Base-by-base conservation (phyloP, 2,797 vertebrate species). In the Protonibea diacanthus region DNA sequence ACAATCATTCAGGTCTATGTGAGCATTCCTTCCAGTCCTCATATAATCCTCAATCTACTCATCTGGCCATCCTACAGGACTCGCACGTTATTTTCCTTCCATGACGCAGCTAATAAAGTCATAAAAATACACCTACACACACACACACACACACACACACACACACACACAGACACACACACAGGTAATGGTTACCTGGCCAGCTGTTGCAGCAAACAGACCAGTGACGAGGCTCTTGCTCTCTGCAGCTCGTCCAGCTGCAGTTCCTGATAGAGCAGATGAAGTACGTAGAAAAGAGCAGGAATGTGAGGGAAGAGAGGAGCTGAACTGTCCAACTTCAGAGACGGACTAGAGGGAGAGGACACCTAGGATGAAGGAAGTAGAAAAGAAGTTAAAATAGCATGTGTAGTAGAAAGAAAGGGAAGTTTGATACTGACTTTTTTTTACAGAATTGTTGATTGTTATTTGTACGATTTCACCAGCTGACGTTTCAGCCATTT, bases 191-290 rank as follows among this genome's bases (percentile, higher is more conserved):
- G 47, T 75, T 92, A 99, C 98, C 97, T 97, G 88, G 98, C 97
- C 85, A 99, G 89, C 73, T 99, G 98, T 78, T 99, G 95, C 33
- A 99, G 96, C 67, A 99, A 95, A 38, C 96, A 95, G 57, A 98
- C 96, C 17, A 99, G 96, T 0, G 96, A 96, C 11, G 94, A 95
- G 47, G 97, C 95, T 49, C 95, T 96, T 18, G 96, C 97, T 79
- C 97, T 94, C 95, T 98, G 97, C 10, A 99, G 94, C 80, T 97
- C 96, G 8, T 99, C 97, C 87, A 99, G 94, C 82, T 98, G 98
- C 64, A 99, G 94, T 81, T 99, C 98, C 88, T 99, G 97, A 0
- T 99, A 99, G 52, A 99, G 94, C 76, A 99, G 94, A 84, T 99
- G 98, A 74, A 99, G 96, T 23, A 98, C 97, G 82, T 96, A 98